Evolutionary conservation across 2,113 vertebrate genomes (phyloP), one percentile per base, ranked within the genome.

Genomic region (Gymnocephalus cernua): DNA sequence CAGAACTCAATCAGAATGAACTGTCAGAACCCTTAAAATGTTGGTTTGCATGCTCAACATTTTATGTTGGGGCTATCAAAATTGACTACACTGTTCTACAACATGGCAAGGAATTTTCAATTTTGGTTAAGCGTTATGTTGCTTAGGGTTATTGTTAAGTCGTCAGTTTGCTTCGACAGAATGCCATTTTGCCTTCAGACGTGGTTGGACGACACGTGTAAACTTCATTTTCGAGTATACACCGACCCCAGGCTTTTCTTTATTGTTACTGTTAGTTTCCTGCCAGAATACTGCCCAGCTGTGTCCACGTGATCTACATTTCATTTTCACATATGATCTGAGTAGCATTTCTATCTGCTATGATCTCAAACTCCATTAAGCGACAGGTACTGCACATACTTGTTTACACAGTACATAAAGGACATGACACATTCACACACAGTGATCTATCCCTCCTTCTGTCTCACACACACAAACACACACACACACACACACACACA

Each of bases 401-500:
- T 76, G 27, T 73, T 72, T 64, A 41, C 38, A 41, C 27, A 61
- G 23, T 6, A 21, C 15, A 44, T 32, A 71, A 32, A 32, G 32
- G 21, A 47, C 27, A 10, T 29, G 47, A 51, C 32, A 65, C 51
- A 61, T 12, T 18, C 21, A 32, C 32, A 73, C 8, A 9, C 32
- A 32, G 32, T 32, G 32, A 32, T 32, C 32, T 32, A 56, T 45
- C 27, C 45, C 45, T 75, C 15, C 10, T 21, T 32, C 56, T 75
- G 51, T 18, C 14, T 54, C n/a, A 32, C 32, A 32, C 29, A 29
- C 35, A 45, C 19, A 35, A 21, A 32, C 19, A 45, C 6, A 48
- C 48, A 58, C 58, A 45, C 62, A 48, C 53, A 57, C 50, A 27
- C 41, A 23, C 53, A 56, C 58, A 79, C 32, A n/a, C 35, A 62